A percentile compares a stretch with the other conserved stretches of the same genome.
phyloP scores from a whole-genome alignment of 2,888 invertebrate species.

The Drosophila mayaguana region DNA sequence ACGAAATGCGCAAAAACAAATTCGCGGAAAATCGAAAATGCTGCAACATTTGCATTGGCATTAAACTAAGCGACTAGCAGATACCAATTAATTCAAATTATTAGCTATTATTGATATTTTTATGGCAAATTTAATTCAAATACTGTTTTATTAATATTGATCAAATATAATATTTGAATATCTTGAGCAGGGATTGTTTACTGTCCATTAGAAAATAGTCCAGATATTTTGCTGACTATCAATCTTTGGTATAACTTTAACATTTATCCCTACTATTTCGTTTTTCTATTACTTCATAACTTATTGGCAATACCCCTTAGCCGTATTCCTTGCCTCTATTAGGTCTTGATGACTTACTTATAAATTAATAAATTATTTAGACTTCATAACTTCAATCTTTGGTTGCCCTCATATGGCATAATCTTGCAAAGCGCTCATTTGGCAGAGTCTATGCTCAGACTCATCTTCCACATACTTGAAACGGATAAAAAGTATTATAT shows the following conservation, averaged over 20 bases:
- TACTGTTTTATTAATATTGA: no score
- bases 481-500: not conserved
- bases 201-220: not conserved
- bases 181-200: no score
- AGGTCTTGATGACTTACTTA: not conserved
- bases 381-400: not conserved
- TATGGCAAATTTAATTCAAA: no score
- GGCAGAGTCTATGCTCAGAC: not conserved
- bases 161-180: no score
- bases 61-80: not conserved
- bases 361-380: not conserved
- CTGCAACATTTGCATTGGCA: constrained; percentile 27
- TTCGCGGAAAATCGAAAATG: constrained; percentile 62
- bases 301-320: not conserved
- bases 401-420: not conserved
- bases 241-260: not conserved
- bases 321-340: not conserved
- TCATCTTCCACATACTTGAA: not conserved
- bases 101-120: no score
- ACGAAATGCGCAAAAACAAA: constrained; percentile 77
- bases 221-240: not conserved
- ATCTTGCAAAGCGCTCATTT: not conserved
- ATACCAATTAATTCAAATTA: constrained; percentile 13
- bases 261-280: not conserved
- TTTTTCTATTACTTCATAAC: no score